phyloP scores from a whole-genome alignment of 2,888 invertebrate genomes.

The Lithodes maja region DNA sequence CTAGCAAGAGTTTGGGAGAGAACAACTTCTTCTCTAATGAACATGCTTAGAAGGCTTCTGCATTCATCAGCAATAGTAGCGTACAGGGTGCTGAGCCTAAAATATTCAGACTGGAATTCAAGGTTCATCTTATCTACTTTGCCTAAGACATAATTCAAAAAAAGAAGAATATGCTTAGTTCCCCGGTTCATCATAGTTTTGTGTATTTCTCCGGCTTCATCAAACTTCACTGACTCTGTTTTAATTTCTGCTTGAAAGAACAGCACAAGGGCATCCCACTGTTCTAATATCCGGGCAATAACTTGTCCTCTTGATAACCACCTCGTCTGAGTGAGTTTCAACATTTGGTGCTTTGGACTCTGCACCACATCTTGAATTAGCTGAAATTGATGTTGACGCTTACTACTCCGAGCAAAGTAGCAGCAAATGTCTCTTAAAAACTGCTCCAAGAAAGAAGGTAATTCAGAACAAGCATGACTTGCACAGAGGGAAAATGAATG shows the following conservation, averaged over 20 bases:
- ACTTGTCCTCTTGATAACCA: constrained; percentile 45
- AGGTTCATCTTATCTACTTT: constrained; percentile 39
- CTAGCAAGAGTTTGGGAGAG: neutral
- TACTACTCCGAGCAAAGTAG: neutral
- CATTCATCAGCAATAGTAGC: constrained; percentile 24
- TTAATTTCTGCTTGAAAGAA: constrained; percentile 41
- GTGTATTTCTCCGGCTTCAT: constrained; percentile 39
- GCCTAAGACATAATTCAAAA: constrained; percentile 26
- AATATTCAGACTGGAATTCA: constrained; percentile 42
- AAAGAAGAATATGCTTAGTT: constrained; percentile 43
- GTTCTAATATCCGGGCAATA: constrained; percentile 36
- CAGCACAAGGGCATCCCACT: constrained; percentile 39
- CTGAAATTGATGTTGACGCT: constrained; percentile 1
- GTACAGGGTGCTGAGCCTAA: constrained; percentile 17
- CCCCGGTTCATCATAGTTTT: constrained; percentile 35
- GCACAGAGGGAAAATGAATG: constrained; percentile 20
- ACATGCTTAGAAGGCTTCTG: constrained; percentile 29
- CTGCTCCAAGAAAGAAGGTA: constrained; percentile 23
- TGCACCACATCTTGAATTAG: neutral
- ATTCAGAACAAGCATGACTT: constrained; percentile 4
- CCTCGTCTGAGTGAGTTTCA: constrained; percentile 30
- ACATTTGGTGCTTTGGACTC: constrained; percentile 21
- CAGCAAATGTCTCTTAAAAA: constrained; percentile 7
- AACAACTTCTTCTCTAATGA: constrained; percentile 25
- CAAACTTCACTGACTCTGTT: constrained; percentile 34